These are phyloP conservation scores for Ophioninae sp. DNA, from an alignment of 2,888 invertebrate genomes.

Conservation along the genomic window DNA sequence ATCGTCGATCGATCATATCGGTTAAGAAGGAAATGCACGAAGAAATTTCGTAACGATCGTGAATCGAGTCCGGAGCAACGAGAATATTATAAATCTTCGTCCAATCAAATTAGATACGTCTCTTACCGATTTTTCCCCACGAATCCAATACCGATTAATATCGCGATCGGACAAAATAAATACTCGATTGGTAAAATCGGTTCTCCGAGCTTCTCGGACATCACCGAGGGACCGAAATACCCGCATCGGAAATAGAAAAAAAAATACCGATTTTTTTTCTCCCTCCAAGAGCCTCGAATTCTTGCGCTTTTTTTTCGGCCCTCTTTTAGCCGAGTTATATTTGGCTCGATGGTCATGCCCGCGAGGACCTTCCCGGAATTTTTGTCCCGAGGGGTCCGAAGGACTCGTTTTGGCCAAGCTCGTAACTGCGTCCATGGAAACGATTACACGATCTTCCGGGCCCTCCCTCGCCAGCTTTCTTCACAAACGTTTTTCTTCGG, in stretches of 20 bases:
- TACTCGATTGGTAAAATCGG: no score
- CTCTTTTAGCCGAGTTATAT: slow-evolving; percentile 56
- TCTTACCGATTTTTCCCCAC: background rate
- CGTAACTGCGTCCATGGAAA: slow-evolving; percentile 31
- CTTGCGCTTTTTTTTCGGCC: slow-evolving; percentile 20
- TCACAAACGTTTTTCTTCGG: background rate
- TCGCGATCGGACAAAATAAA: no score
- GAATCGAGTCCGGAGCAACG: slow-evolving; percentile 5
- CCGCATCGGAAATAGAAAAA: slow-evolving; percentile 21
- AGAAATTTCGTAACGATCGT: slow-evolving; percentile 21
- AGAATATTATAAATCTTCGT: background rate
- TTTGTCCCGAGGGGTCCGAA: slow-evolving; percentile 48
- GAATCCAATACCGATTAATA: no score
- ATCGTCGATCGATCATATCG: slow-evolving; percentile 49
- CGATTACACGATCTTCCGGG: background rate
- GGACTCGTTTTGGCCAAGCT: slow-evolving; percentile 42
- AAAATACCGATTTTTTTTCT: background rate
- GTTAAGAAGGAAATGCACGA: slow-evolving; percentile 1
- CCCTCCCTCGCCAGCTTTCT: background rate
- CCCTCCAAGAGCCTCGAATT: slow-evolving; percentile 16
- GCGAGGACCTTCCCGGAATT: slow-evolving; percentile 58
- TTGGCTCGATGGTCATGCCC: slow-evolving; percentile 51
- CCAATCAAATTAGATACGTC: background rate
- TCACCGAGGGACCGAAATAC: slow-evolving; percentile 20
- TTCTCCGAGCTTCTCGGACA: background rate